Evolutionary conservation across 2,888 invertebrate species (phyloP), one percentile per base, ranked within the genome.

Genomic region (Euspilapteryx auroguttella): DNA sequence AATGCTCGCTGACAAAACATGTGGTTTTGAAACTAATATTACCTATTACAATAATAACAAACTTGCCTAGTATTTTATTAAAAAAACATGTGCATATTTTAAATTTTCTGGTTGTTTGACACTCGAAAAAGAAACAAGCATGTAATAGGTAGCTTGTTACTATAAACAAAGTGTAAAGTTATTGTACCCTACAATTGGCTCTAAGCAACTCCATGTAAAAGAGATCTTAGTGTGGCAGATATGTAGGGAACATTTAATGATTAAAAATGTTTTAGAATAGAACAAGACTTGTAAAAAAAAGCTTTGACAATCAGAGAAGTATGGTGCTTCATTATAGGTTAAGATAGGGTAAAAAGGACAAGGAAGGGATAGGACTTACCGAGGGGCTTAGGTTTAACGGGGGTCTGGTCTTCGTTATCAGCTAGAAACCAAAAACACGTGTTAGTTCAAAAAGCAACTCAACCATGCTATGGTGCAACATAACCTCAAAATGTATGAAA

Each of bases 401-500:
- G n/a, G 25, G 46, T 38, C 24, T 49, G 52, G 33, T 45, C 42
- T 42, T 58, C 58, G 34, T 45, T 42, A 45, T 63, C 68, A 55
- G 55, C 44, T 43, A 40, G 40, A 34, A 38, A 41, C 45, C 32
- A 32, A 29, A 32, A 26, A 33, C 31, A 15, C 15, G 25, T 30
- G 7, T 7, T 5, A 17, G 5, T 6, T 17, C 8, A 17, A 5
- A 17, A 17, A 17, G 17, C 17, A 8, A 8, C 17, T 6, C 5
- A 8, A 8, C 5, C 5, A 17, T 30, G 37, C 53, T 45, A 45
- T 65, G 66, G 65, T 53, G 65, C 52, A 65, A 65, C 46, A 51
- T 66, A 65, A 66, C 66, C 65, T 66, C 38, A 53, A 63, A 64
- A 42, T 39, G 12, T 28, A 21, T 32, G 34, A 28, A 10, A 11